These are phyloP conservation scores for Drosophila kanekoi DNA, from an alignment of 2,888 invertebrate species.

Conservation along the genomic window DNA sequence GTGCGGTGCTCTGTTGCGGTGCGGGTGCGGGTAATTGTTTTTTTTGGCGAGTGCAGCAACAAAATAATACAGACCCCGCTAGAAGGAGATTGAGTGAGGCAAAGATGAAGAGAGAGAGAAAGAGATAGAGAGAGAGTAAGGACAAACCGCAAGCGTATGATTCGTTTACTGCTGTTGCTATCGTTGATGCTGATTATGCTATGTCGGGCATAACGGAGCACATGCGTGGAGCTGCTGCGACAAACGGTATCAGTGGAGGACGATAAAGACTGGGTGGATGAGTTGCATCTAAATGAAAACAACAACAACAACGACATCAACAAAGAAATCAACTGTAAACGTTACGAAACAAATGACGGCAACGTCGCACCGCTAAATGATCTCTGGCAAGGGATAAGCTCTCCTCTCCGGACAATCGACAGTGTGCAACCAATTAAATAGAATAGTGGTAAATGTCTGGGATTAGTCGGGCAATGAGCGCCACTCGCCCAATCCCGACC, in stretches of 20 bases:
- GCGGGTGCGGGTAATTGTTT: conserved; percentile 55
- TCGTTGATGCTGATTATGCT: conserved; percentile 67
- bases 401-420: not conserved
- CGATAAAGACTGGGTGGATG: conserved; percentile 53
- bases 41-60: conserved; percentile 59
- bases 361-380: conserved; percentile 14
- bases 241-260: conserved; percentile 45
- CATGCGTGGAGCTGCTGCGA: conserved; percentile 66
- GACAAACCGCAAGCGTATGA: conserved; percentile 73
- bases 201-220: conserved; percentile 73
- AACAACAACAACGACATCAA: conserved; percentile 32
- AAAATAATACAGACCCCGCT: conserved; percentile 18
- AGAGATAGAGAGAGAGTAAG: conserved; percentile 12
- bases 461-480: conserved; percentile 32
- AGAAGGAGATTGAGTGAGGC: conserved; percentile 5
- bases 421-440: conserved; percentile 17
- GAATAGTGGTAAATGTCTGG: conserved; percentile 30
- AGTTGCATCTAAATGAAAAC: conserved; percentile 62
- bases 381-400: conserved; percentile 25
- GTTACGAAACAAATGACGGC: conserved; percentile 15
- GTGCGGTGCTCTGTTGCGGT: conserved; percentile 13
- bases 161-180: conserved; percentile 57
- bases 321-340: conserved; percentile 27
- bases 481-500: not conserved
- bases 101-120: not conserved